Base-by-base conservation (phyloP, 2,113 vertebrate genomes). In the Cercocebus atys region DNA sequence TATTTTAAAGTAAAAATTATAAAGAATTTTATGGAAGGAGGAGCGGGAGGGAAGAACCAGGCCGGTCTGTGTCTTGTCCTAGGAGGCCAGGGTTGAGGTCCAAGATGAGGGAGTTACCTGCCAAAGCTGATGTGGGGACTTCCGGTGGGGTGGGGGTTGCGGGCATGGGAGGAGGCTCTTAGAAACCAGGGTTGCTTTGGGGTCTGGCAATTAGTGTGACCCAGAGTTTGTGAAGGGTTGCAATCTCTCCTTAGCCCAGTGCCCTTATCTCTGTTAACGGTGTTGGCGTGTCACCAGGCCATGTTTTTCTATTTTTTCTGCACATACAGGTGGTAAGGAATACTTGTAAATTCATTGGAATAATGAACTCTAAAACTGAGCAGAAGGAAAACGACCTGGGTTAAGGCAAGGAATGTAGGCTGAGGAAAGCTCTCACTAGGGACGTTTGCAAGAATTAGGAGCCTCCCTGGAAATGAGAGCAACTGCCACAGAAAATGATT, bases 401-500 rank as follows among this genome's bases (percentile, higher is more conserved):
- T 79, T 27, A 85, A 89, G 75, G 87, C 87, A 93, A 93, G 83
- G 61, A 92, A 95, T 66, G 35, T 25, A 83, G 79, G 79, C 78
- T 93, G 47, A 87, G 45, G 30, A 90, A 96, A 75, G 57, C 55
- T 95, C 22, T 96, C 97, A 68, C 79, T 87, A 75, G 92, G 73
- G 80, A 96, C 87, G 6, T 92, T 95, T 92, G 80, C 43, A 92
- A 93, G 87, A 89, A 92, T 97, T 89, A 50, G 73, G 55, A 93
- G 43, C 83, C 87, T 92, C 79, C 79, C 55, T 88, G 79, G 45
- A 91, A 93, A 86, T 73, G 85, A 91, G 72, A 95, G 78, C 73
- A 84, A 76, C 91, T 86, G 80, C 87, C 79, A 90, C 68, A 87
- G 73, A 95, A 96, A 78, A 92, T 92, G 86, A 93, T 96, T 95